Percentiles rank a stretch among this genome's conserved stretches.
Evolutionary conservation across 1,140 invertebrate genomes (phyloP).

Genomic region (Drosophila burlai): DNA sequence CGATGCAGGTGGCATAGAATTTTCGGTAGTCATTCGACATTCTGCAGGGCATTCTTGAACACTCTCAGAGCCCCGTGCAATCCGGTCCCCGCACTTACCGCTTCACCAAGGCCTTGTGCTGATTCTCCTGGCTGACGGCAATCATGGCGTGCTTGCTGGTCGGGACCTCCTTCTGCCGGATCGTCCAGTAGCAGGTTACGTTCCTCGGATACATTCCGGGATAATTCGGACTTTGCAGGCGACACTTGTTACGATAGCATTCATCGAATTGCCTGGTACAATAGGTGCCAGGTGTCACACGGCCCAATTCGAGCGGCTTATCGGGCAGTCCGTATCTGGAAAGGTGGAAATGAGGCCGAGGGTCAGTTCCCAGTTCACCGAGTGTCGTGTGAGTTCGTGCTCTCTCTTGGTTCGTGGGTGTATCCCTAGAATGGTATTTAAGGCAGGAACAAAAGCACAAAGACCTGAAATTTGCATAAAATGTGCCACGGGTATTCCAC

Average conservation of each 20-base stretch:
- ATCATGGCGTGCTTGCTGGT: conserved; percentile 96
- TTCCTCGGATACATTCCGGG: conserved; percentile 96
- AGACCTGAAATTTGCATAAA: conserved; percentile 73
- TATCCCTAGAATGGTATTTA: conserved; percentile 75
- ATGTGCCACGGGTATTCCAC: conserved; percentile 52
- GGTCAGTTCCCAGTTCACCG: conserved; percentile 26
- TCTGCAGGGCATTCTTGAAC: conserved; percentile 3
- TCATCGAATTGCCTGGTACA: conserved; percentile 95
- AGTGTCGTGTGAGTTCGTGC: conserved; percentile 53
- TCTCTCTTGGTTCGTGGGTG: conserved; percentile 29
- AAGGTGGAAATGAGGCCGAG: conserved; percentile 15
- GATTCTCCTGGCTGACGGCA: conserved; percentile 90
- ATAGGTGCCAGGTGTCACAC: conserved; percentile 93
- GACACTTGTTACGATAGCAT: conserved; percentile 93
- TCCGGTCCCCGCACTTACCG: conserved; percentile 83
- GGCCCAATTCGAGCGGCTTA: conserved; percentile 90
- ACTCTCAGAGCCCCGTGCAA: not conserved
- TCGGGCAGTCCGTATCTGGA: conserved; percentile 89
- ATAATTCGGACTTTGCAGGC: conserved; percentile 95
- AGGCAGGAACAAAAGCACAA: conserved; percentile 32
- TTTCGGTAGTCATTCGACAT: conserved; percentile 30
- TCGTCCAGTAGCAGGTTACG: conserved; percentile 92
- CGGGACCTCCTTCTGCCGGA: conserved; percentile 92
- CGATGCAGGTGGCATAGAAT: conserved; percentile 58
- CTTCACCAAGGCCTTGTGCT: conserved; percentile 90